Conservation (phyloP, 2,797 vertebrate genomes). For the Petrocephalus sullivani region DNA sequence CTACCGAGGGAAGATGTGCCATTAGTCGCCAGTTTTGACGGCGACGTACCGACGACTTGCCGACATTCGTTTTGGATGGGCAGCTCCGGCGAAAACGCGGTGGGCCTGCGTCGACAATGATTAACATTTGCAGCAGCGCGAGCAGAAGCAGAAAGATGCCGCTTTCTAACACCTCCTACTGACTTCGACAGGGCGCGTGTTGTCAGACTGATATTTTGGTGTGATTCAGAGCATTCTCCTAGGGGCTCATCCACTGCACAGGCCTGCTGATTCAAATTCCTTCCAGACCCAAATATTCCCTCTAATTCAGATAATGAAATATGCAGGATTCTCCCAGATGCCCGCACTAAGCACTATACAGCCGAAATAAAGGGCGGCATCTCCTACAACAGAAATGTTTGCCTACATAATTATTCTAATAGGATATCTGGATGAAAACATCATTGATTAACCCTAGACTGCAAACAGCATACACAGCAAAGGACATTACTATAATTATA, state of each 20-base stretch:
- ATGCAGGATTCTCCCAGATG: not conserved
- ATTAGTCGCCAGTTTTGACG: not conserved
- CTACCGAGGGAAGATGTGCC: not conserved
- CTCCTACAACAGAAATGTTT: not conserved
- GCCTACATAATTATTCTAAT: slow-evolving; percentile 6
- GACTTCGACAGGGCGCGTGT: not conserved
- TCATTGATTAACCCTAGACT: not conserved
- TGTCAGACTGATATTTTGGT: slow-evolving; percentile 10
- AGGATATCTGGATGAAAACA: not conserved
- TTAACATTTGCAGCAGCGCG: not conserved
- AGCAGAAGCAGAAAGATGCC: not conserved
- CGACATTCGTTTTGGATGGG: not conserved
- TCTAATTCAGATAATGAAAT: not conserved
- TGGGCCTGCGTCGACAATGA: not conserved
- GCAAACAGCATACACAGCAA: not conserved
- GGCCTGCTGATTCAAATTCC: not conserved
- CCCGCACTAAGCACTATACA: not conserved
- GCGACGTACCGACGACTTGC: not conserved
- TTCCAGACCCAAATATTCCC: not conserved
- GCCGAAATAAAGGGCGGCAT: not conserved
- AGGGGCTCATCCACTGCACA: not conserved
- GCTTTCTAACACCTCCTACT: not conserved
- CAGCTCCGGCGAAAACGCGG: not conserved
- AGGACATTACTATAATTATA: not conserved
- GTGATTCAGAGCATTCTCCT: slow-evolving; percentile 5